A percentile compares a stretch with the other conserved stretches of the same genome.
Evolutionary conservation across 2,113 vertebrate genomes (phyloP).

Genomic region (Actinemys pallida): DNA sequence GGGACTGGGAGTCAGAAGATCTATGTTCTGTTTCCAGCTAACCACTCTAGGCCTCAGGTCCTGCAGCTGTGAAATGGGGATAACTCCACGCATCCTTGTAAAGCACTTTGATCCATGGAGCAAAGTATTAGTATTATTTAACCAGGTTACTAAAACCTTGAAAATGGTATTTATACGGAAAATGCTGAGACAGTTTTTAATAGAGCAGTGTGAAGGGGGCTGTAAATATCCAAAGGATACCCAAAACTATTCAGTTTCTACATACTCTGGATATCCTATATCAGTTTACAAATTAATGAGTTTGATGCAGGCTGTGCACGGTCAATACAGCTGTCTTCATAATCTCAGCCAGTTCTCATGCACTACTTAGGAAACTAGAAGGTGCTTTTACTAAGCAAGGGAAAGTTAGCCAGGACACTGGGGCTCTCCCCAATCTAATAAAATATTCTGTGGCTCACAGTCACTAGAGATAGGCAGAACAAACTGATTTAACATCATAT

Average conservation of each 20-base stretch:
- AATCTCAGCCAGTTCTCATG: neutral
- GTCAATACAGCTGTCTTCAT: neutral
- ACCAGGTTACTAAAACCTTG: neutral
- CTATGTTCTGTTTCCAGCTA: constrained; percentile 11
- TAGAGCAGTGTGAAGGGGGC: neutral
- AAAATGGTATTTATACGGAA: neutral
- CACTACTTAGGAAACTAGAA: neutral
- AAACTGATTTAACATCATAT: neutral
- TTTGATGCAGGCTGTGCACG: neutral
- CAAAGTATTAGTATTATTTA: neutral
- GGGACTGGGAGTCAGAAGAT: neutral
- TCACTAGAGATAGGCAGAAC: neutral
- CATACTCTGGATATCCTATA: neutral
- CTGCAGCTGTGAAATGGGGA: neutral
- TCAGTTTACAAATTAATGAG: neutral
- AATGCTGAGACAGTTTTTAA: neutral
- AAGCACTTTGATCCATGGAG: neutral
- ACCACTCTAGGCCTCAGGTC: constrained; percentile 50
- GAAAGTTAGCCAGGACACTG: neutral
- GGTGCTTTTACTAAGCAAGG: neutral
- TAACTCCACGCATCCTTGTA: neutral
- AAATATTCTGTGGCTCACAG: neutral
- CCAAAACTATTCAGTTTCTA: neutral
- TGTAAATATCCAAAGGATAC: neutral
- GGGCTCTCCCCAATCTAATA: neutral